Base-by-base conservation (phyloP, 1,140 invertebrate genomes). In the Cotesia typhae region DNA sequence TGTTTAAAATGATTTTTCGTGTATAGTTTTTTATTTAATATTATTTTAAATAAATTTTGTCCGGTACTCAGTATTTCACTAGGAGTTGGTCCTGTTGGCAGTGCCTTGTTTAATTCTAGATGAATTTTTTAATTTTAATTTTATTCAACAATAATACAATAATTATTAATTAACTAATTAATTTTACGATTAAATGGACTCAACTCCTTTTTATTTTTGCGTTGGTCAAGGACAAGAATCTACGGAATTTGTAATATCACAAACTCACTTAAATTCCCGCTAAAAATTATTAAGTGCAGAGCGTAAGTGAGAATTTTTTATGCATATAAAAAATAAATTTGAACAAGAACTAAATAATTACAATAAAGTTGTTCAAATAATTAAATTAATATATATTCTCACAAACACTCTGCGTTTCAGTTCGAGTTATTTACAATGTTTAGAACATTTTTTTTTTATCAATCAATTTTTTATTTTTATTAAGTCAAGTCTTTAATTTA, bases 1-100 rank as follows among this genome's bases (percentile, higher is more conserved):
- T 55, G 2, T 55, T 55, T 55, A 47, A 47, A 68, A 38, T n/a
- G 12, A 59, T 4, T 59, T 36, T 67, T 68, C 28, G 47, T n/a
- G 9, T 63, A 57, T 59, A 53, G 7, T 68, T 17, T 66, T 68
- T 55, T 64, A 17, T 41, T 72, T 74, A 55, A 17, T 47, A 72
- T 66, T 60, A 71, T 67, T 75, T 52, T 51, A 36, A 69, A 75
- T 38, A 41, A 65, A 71, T 71, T 69, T 73, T 70, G 63, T 37
- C 7, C 47, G 53, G 17, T 66, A 73, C 71, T 61, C 65, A 38
- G 36, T 57, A 70, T 55, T 61, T 28, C 53, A 59, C 53, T 57
- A 55, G 68, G 64, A 67, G 78, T 82, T 85, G 82, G 84, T 83
- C 82, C 81, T 74, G 85, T 75, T 85, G 83, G 83, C 85, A 87